Base-by-base conservation (phyloP, 2,113 vertebrate species). In the Brachypteracias leptosomus region DNA sequence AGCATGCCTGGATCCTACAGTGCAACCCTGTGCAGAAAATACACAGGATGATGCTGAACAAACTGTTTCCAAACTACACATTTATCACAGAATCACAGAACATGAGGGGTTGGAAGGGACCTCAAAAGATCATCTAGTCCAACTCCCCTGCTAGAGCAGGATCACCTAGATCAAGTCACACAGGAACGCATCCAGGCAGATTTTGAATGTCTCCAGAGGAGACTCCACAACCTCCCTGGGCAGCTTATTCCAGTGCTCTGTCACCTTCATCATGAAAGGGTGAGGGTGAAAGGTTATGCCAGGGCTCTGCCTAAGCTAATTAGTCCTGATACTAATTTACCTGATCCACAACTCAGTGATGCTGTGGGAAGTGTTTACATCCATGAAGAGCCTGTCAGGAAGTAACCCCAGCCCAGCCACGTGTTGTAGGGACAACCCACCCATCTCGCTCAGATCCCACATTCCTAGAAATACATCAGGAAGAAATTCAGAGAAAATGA, bases 371-470 rank as follows among this genome's bases (percentile, higher is more conserved):
- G 26, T 35, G 14, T 70, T 77, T 42, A 21, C 22, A 52, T 46
- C 68, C 1, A 1, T 26, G 55, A 55, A 82, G 58, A 68, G 21
- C 17, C 38, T 0, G 0, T 26, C 31, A 79, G 62, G 66, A 88
- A 84, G 86, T 26, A 63, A 19, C 49, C 42, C 52, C 76, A 63
- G 24, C 36, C 61, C 40, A 65, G 82, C 44, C 40, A 10, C 0
- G 4, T 0, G 0, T 74, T 61, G 17, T 2, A 82, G 57, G 31
- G 38, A 90, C 72, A 89, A 55, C 10, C 12, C 0, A 0, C 20
- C 47, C 35, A 7, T 49, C 36, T 76, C 1, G 2, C 61, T 75
- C 1, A 1, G 57, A 81, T 75, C 77, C 65, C 42, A 40, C 55
- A 33, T 94, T 93, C 88, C 90, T 91, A 89, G 68, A 95, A 96